Base-by-base conservation (phyloP, 2,113 vertebrate species). In the Sigmodon hispidus region DNA sequence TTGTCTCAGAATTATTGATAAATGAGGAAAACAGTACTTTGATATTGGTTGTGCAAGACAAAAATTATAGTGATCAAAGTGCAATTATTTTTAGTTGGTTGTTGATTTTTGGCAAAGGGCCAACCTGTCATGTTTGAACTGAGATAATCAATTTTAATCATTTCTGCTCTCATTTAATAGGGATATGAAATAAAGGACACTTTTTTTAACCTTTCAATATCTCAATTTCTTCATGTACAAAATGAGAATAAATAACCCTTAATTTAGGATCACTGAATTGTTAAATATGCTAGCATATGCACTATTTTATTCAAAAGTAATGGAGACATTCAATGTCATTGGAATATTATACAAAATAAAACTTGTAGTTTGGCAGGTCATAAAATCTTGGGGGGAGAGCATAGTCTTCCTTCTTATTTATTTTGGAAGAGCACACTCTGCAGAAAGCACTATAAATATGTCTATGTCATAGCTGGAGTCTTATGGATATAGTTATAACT, bases 1-100 rank as follows among this genome's bases (percentile, higher is more conserved):
- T 92, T 95, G 88, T 89, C 50, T 94, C 17, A 90, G 48, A 95
- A 45, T 0, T 55, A 75, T 29, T 80, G 57, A 65, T 36, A 83
- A 24, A 91, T 48, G n/a, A 8, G 4, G 0, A n/a, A 61, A 1
- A 52, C 4, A 73, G 26, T 86, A 12, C 3, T 10, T 83, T 95
- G 43, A 26, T 26, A 59, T 79, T 81, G 59, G 22, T 80, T 93
- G 29, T 91, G 6, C 0, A 34, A 65, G 1, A 81, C 59, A 84
- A 93, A n/a, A 96, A 16, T 5, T 16, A 43, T 0, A 12, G 17
- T 55, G 10, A 48, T 72, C 1, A 16, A 65, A 19, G 0, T 5
- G 7, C 1, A 11, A 6, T 9, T 87, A n/a, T 76, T 2, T 31
- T 59, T 55, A 59, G 4, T 21, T 61, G 57, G 6, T 69, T 77